Evolutionary conservation across 1,140 invertebrate genomes (phyloP).

Genomic region (Zaprionus ghesquierei): DNA sequence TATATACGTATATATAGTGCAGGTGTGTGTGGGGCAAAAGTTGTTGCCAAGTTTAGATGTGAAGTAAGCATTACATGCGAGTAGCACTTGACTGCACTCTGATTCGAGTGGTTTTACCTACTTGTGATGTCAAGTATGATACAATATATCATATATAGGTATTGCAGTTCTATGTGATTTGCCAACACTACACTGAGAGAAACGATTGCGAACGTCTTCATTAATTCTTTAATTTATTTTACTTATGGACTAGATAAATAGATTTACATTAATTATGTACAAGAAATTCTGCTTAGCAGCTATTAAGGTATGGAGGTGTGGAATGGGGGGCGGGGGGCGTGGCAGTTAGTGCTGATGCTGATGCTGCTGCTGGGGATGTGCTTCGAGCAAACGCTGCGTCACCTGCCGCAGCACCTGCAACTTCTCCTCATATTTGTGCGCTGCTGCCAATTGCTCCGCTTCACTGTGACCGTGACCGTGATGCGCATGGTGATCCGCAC

Average conservation of each 20-base stretch:
- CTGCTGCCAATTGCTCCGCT: constrained; percentile 45
- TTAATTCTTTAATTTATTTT: background rate
- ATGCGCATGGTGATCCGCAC: constrained; percentile 16
- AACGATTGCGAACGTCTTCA: background rate
- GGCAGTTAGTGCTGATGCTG: constrained; percentile 15
- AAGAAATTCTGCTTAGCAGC: constrained; percentile 27
- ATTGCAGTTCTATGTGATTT: background rate
- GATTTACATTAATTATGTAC: constrained; percentile 5
- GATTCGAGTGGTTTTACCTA: background rate
- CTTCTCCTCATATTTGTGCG: constrained; percentile 69
- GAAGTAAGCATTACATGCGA: background rate
- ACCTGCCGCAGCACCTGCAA: constrained; percentile 63
- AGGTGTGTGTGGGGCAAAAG: too few species aligned
- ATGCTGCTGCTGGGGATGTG: constrained; percentile 44
- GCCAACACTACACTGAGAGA: background rate
- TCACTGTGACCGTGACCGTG: constrained; percentile 46
- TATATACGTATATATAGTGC: background rate
- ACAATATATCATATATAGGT: background rate
- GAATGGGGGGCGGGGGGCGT: too few species aligned
- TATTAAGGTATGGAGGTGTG: too few species aligned
- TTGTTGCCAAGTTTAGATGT: background rate
- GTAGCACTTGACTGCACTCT: background rate
- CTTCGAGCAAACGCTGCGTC: constrained; percentile 61
- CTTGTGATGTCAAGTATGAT: background rate
- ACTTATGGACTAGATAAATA: constrained; percentile 23